phyloP scores from a whole-genome alignment of 2,113 vertebrate genomes.

The Jacana jacana region DNA sequence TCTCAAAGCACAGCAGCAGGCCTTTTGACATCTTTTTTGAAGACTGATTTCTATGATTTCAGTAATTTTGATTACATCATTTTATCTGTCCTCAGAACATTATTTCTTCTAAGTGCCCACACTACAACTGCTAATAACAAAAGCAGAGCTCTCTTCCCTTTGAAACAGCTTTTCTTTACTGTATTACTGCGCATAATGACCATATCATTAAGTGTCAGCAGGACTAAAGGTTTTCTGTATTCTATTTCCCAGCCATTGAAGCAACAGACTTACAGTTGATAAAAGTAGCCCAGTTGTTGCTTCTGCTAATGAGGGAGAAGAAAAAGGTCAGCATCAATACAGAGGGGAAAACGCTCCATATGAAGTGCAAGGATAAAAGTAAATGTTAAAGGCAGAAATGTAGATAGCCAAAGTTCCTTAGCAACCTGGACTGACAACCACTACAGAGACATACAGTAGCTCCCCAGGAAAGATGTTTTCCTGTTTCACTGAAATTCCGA shows the following conservation, averaged over 20 bases:
- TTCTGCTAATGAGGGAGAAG: slow-evolving; percentile 23
- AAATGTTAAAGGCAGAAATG: slow-evolving; percentile 5
- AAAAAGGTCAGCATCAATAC: slow-evolving; percentile 28
- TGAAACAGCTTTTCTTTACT: neutral
- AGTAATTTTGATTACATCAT: neutral
- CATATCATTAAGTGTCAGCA: slow-evolving; percentile 11
- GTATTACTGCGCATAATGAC: neutral
- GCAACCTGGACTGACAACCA: neutral
- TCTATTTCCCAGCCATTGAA: neutral
- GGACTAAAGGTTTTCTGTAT: neutral
- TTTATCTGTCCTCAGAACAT: neutral
- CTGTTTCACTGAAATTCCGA: neutral
- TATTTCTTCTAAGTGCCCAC: neutral
- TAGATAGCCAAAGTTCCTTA: neutral
- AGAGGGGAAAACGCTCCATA: neutral
- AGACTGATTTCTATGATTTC: neutral
- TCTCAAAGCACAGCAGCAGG: neutral
- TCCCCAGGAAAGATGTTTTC: neutral
- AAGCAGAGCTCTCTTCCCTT: neutral
- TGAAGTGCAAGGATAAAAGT: neutral
- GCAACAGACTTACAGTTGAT: neutral
- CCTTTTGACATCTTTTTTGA: neutral
- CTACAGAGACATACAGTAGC: neutral
- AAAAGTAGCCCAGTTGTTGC: neutral
- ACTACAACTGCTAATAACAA: neutral